phyloP scores from a whole-genome alignment of 2,888 invertebrate genomes.

The Rhogogaster chlorosoma region DNA sequence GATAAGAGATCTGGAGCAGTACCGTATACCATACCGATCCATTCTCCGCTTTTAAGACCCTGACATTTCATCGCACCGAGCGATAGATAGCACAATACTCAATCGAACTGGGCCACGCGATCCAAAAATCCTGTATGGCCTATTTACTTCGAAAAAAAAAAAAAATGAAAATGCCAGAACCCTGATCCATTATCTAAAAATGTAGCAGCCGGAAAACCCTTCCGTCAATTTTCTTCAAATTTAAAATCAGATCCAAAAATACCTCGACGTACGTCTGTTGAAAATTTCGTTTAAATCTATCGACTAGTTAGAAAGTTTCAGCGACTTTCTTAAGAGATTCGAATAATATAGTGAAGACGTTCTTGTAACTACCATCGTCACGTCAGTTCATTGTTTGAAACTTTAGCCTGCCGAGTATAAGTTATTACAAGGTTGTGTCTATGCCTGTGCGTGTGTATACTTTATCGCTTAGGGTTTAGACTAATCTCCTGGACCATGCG shows the following conservation, averaged over 20 bases:
- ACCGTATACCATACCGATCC: neutral
- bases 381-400: neutral
- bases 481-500: neutral
- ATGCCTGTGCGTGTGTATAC: neutral
- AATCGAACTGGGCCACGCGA: slow-evolving; percentile 22
- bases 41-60: slow-evolving; percentile 28
- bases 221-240: neutral
- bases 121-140: neutral
- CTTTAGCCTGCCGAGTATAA: neutral
- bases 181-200: neutral
- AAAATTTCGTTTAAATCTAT: too few species aligned
- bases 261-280: too few species aligned
- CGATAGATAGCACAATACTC: neutral
- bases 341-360: neutral
- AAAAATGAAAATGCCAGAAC: neutral
- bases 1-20: slow-evolving; percentile 33
- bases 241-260: too few species aligned
- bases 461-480: neutral
- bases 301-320: too few species aligned
- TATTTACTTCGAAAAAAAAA: neutral
- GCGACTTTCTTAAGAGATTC: too few species aligned
- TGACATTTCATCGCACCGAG: slow-evolving; percentile 16
- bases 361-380: neutral
- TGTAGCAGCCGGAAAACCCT: neutral
- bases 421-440: neutral